Evolutionary conservation across 1,140 invertebrate species (phyloP), one percentile per base, ranked within the genome.

Genomic region (Aphidius ervi): DNA sequence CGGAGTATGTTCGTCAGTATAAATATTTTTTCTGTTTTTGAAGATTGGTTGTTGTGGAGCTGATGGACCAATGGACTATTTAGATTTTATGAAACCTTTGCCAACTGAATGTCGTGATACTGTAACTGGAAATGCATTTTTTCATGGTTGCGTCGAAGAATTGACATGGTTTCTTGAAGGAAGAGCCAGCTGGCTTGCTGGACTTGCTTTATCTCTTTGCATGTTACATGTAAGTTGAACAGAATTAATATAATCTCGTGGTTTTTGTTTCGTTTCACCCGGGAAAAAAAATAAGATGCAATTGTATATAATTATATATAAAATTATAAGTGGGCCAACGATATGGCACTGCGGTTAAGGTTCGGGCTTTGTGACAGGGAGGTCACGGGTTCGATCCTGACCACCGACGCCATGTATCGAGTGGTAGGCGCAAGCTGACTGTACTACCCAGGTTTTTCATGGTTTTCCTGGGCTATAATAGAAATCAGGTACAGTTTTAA

Each of bases 21-120:
- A 16, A 16, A 16, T 16, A 16, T 16, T 16, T 16, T 16, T 16
- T 16, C 16, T 16, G 16, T 16, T 16, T 16, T 16, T 16, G 53
- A 69, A 93, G 90, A 85, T 94, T 66, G 91, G 89, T 39, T 95
- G 92, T 71, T 95, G 92, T 63, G 93, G 93, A 8, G 90, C 91
- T 1, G 85, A 87, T 55, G 91, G 90, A 0, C 86, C 91, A 0
- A 85, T 85, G 72, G 93, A 95, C 74, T 95, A 90, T 78, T 78
- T 90, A 53, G 82, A 79, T 39, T 67, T 91, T 64, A 83, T 85
- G 63, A 89, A 92, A 70, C 90, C 91, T 0, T 69, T 94, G 41
- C 91, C 92, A 2, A 82, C 84, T 9, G 88, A 90, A 57, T 95
- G 93, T 66, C 83, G 93, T 6, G 91, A 94, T 72, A 87, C 89